Base-by-base conservation (phyloP, 2,888 invertebrate genomes). In the Zaprionus lineosus region DNA sequence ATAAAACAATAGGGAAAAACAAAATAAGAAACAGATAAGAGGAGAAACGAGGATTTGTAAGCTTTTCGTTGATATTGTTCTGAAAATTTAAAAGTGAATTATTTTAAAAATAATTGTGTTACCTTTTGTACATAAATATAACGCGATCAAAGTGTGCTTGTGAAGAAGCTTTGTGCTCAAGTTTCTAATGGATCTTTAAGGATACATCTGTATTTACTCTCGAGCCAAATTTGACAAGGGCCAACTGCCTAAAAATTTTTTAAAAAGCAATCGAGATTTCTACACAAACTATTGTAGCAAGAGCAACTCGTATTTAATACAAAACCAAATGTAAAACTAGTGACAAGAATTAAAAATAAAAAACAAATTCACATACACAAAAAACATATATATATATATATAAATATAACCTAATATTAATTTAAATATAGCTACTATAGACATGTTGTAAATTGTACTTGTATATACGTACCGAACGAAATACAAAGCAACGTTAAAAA, bases 361-460 rank as follows among this genome's bases (percentile, higher is more conserved):
- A 60, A 41, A 29, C 24, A 34, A 39, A 52, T 40, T 39, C 19
- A 57, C 39, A 56, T 40, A 41, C 19, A 57, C 39, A 56, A 40
- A 39, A 50, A 34, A 58, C 39, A 39, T 31, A 60, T 34, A 39
- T 28, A 37, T 16, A 43, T 41, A 39, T 31, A 50, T 16, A 34
- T 47, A 24, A 24, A 24, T 24, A 24, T 24, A 8, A 24, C 6
- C 21, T 21, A 21, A 5, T 24, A 24, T 6, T 8, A 19, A 19
- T 19, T 34, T 41, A 34, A 18, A 43, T 11, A 47, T 28, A 47
- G 47, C 6, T 68, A 65, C 41, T 63, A 72, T 52, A 81, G 53
- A 48, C 69, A 67, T 78, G 78, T 85, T 84, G 74, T 74, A 84
- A 66, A 79, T 79, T 82, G 77, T 81, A 78, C 61, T 79, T 77